These are phyloP conservation scores for Trypoxylon attenuatum DNA, from an alignment of 2,888 invertebrate genomes.

Conservation along the genomic window DNA sequence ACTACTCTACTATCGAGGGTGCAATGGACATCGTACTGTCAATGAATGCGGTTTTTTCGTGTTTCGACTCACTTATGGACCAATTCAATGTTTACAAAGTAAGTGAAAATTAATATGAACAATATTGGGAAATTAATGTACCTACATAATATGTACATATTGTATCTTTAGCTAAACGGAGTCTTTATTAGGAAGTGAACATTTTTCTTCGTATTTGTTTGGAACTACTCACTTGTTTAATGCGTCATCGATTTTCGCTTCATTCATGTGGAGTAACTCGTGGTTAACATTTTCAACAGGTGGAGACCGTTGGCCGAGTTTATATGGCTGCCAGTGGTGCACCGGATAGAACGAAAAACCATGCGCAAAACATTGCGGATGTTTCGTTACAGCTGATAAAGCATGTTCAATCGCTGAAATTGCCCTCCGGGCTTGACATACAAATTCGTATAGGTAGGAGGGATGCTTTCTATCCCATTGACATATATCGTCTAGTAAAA, in stretches of 20 bases:
- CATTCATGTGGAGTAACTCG: background rate
- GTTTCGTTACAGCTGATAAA: slow-evolving; percentile 85
- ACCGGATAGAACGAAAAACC: slow-evolving; percentile 84
- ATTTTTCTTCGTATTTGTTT: no score
- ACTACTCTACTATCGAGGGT: slow-evolving; percentile 78
- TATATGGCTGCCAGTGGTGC: slow-evolving; percentile 95
- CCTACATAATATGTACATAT: no score
- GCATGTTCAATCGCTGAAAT: slow-evolving; percentile 80
- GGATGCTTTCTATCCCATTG: background rate
- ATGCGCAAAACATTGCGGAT: slow-evolving; percentile 86
- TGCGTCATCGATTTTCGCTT: background rate
- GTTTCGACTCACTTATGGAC: slow-evolving; percentile 89
- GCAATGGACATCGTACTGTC: slow-evolving; percentile 88
- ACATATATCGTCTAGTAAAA: background rate
- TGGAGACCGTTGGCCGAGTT: slow-evolving; percentile 93
- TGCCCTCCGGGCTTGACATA: slow-evolving; percentile 78
- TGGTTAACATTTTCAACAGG: slow-evolving; percentile 76
- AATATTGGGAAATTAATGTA: no score
- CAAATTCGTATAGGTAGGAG: slow-evolving; percentile 80
- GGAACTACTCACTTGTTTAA: no score
- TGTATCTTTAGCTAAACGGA: no score
- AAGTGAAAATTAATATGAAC: no score
- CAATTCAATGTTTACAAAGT: slow-evolving; percentile 92
- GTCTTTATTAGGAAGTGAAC: no score
- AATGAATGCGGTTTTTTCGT: slow-evolving; percentile 90